A percentile compares a stretch with the other conserved stretches of the same genome.
Conservation (phyloP, 2,113 vertebrate genomes). For the Proterorhinus semilunaris region DNA sequence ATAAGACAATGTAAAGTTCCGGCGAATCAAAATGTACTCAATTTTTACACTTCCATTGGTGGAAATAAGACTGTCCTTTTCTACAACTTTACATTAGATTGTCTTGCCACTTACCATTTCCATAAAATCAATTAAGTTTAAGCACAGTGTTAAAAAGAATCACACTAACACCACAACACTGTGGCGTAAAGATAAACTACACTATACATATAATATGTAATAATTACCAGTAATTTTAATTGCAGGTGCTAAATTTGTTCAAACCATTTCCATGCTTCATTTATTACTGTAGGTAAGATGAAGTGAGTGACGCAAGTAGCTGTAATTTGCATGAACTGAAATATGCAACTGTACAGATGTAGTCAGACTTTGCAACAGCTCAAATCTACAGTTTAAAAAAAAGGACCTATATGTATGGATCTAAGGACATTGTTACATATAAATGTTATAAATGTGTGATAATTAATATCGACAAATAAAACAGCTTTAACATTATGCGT, state of each 20-base stretch:
- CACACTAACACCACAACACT: background rate
- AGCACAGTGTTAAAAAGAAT: no score
- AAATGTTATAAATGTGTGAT: no score
- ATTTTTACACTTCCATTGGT: no score
- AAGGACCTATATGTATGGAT: background rate
- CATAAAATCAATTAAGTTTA: no score
- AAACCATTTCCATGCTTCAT: conserved; percentile 18
- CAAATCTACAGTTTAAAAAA: conserved; percentile 10
- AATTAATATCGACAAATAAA: no score
- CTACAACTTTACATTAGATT: no score
- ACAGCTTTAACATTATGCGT: no score
- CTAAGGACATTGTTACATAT: background rate
- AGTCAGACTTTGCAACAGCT: conserved; percentile 9
- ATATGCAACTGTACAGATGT: conserved; percentile 42
- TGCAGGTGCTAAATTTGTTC: background rate
- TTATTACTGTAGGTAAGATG: conserved; percentile 30
- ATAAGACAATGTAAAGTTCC: no score
- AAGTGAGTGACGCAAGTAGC: conserved; percentile 49
- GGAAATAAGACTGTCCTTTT: no score
- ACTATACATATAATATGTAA: no score
- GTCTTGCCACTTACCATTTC: no score
- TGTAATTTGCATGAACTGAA: conserved; percentile 53
- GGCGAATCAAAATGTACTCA: no score
- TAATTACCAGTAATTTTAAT: background rate
- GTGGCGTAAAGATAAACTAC: background rate